A percentile compares a stretch with the other conserved stretches of the same genome.
phyloP scores from a whole-genome alignment of 2,113 vertebrate species.

The Progne subis region DNA sequence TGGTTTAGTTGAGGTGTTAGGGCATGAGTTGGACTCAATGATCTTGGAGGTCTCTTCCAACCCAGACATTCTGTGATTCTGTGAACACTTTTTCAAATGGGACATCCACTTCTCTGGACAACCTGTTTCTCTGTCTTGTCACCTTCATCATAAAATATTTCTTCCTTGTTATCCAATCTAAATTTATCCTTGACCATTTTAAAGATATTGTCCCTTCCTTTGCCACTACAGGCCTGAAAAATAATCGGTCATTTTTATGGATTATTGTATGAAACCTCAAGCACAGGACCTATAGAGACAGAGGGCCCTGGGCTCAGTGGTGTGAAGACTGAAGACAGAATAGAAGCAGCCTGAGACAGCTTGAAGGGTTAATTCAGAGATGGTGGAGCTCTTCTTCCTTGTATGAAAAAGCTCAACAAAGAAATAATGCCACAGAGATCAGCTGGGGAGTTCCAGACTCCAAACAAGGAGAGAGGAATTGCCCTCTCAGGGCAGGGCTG shows the following conservation, averaged over 20 bases:
- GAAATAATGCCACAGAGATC: neutral
- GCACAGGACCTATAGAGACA: neutral
- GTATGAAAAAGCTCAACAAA: neutral
- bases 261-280: neutral
- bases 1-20: too few relatives aligned
- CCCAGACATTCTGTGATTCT: too few relatives aligned
- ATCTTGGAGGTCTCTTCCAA: too few relatives aligned
- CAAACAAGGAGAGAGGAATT: neutral
- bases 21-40: too few relatives aligned
- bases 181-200: neutral
- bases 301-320: neutral
- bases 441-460: neutral
- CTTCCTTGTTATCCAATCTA: neutral
- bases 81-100: neutral
- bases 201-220: neutral
- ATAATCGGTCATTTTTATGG: neutral
- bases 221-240: neutral
- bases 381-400: neutral
- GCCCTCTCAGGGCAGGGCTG: neutral
- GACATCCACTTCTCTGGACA: neutral
- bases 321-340: neutral
- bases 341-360: neutral
- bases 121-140: neutral
- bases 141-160: neutral
- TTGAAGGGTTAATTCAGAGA: neutral